A percentile compares a stretch with the other conserved stretches of the same genome.
These are phyloP conservation scores for Protomyctophum bolini DNA, from an alignment of 2,113 vertebrate genomes.

Conservation along the genomic window DNA sequence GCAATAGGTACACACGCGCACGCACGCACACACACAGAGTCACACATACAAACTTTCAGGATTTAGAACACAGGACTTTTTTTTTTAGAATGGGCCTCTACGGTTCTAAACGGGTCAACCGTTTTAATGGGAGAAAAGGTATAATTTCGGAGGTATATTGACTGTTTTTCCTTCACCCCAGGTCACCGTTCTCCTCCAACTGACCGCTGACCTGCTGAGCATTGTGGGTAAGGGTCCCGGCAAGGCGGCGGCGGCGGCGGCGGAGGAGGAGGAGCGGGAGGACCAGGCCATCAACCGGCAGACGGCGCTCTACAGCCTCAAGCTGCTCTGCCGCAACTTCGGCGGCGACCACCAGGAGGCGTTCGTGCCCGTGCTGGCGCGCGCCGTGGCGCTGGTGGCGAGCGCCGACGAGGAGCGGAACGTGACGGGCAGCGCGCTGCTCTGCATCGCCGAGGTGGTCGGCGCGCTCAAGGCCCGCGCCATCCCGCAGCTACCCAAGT, in stretches of 20 bases:
- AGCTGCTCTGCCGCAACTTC: slow-evolving; percentile 91
- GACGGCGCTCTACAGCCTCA: slow-evolving; percentile 93
- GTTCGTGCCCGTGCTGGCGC: slow-evolving; percentile 84
- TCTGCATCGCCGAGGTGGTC: slow-evolving; percentile 90
- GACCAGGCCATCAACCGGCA: slow-evolving; percentile 93
- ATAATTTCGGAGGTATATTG: no score
- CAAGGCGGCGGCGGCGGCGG: neutral
- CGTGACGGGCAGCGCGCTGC: slow-evolving; percentile 88
- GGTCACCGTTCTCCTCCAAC: slow-evolving; percentile 83
- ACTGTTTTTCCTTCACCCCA: slow-evolving; percentile 45
- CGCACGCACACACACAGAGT: neutral
- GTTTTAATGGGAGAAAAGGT: no score
- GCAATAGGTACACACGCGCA: slow-evolving; percentile 75
- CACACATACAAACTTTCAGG: neutral
- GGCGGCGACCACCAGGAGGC: slow-evolving; percentile 76
- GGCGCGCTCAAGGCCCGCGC: slow-evolving; percentile 82
- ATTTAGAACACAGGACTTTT: no score
- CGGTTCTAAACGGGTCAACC: no score
- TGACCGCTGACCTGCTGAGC: slow-evolving; percentile 82
- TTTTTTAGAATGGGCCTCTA: neutral
- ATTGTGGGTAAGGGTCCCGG: slow-evolving; percentile 74
- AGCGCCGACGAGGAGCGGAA: slow-evolving; percentile 87
- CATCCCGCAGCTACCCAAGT: slow-evolving; percentile 94
- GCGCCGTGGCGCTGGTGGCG: slow-evolving; percentile 76
- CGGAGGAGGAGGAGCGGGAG: slow-evolving; percentile 75